Evolutionary conservation across 1,140 invertebrate genomes (phyloP), one percentile per base, ranked within the genome.

Genomic region (Musca domestica): DNA sequence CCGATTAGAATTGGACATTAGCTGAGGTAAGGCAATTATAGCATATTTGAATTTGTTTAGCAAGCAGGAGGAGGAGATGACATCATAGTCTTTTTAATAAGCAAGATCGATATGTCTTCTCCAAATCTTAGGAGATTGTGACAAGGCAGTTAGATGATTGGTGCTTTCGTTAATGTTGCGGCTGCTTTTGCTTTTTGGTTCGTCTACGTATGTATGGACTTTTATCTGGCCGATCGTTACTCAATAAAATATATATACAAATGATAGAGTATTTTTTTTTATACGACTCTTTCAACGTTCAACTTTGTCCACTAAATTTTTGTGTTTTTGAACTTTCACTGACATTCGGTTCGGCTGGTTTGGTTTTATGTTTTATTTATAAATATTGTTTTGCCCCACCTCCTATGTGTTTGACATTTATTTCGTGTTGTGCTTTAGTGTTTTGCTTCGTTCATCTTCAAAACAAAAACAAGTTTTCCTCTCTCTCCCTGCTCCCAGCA

Each of bases 221-320:
- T 9, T 41, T 41, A 41, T 5, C 34, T n/a, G n/a, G n/a, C 10
- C 34, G 34, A 10, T 61, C 27, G 6, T 61, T 34, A 61, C 19
- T 34, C 56, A 34, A 61, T 61, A 34, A 27, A 34, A 61, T 58
- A 56, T 56, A 25, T 41, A 61, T 34, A 61, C 17, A 51, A 51
- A 19, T 51, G 17, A 5, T 61, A 61, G 22, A 14, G 52, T 23
- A 23, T 7, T 34, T 20, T 56, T 25, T 56, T 41, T 3, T 9
- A n/a, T 61, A 9, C 34, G 30, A 20, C n/a, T 61, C 34, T 41
- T 41, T 41, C 34, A 41, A 41, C 34, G 12, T 41, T 41, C 34
- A 41, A 41, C 34, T 41, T 41, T 41, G 10, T 41, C 34, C 34
- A 41, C 10, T 41, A 41, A 58, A 27, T 27, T 58, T 58, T 58